Evolutionary conservation across 2,113 vertebrate species (phyloP).

Genomic region (Gobius niger): DNA sequence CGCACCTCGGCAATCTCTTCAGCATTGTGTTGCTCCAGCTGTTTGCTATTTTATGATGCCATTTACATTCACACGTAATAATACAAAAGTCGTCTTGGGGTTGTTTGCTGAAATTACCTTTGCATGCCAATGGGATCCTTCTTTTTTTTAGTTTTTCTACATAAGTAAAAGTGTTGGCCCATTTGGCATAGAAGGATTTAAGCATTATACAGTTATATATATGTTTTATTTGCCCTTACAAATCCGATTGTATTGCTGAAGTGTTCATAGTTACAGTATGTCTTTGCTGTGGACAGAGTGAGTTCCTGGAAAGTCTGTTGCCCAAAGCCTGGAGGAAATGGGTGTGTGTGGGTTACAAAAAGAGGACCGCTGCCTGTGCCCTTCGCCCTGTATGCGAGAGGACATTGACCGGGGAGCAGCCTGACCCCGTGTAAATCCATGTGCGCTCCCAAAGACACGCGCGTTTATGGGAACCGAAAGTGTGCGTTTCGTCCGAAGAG

Average conservation of each 20-base stretch:
- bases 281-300: neutral
- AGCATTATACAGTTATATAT: neutral
- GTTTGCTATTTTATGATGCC: neutral
- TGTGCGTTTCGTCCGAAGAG: conserved; percentile 48
- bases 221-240: neutral
- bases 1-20: conserved; percentile 49
- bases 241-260: neutral
- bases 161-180: too few relatives aligned
- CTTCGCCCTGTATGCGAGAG: conserved; percentile 42
- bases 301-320: conserved; percentile 57
- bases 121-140: too few relatives aligned
- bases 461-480: conserved; percentile 36
- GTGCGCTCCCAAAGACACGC: conserved; percentile 5
- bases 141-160: too few relatives aligned
- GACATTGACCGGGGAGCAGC: conserved; percentile 34
- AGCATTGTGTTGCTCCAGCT: conserved; percentile 47
- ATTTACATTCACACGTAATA: neutral
- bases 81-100: neutral
- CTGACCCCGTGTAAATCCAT: conserved; percentile 24
- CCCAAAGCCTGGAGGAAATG: conserved; percentile 45
- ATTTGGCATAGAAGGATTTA: neutral
- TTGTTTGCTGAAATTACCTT: too few relatives aligned
- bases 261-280: neutral
- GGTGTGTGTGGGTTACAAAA: conserved; percentile 41
- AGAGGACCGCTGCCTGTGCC: conserved; percentile 19